phyloP scores from a whole-genome alignment of 2,797 vertebrate genomes.

The Denticeps clupeoides region DNA sequence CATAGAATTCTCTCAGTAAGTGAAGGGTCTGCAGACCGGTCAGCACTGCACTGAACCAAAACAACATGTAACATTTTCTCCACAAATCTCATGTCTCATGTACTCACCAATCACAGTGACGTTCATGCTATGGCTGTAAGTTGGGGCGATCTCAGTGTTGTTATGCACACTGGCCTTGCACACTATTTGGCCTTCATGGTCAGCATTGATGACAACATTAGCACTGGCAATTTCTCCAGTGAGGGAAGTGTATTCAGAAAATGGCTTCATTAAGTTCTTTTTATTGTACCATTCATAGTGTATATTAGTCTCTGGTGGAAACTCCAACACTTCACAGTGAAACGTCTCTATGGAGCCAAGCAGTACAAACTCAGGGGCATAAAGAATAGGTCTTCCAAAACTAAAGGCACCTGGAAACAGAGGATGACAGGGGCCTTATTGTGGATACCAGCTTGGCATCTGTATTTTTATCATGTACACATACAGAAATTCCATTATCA shows the following conservation, averaged over 20 bases:
- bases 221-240: accelerated
- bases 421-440: too few relatives aligned
- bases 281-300: neutral
- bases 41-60: too few relatives aligned
- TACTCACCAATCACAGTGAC: conserved; percentile 19
- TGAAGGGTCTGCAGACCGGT: too few relatives aligned
- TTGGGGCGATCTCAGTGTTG: neutral
- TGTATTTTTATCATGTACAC: too few relatives aligned
- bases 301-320: neutral
- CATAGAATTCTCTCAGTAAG: too few relatives aligned
- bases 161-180: conserved; percentile 21
- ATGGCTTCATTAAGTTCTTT: accelerated
- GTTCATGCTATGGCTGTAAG: neutral
- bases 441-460: too few relatives aligned
- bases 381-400: neutral
- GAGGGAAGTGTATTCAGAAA: neutral
- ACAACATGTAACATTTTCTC: too few relatives aligned
- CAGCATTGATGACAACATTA: accelerated
- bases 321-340: neutral
- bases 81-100: neutral
- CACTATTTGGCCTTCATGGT: conserved; percentile 2
- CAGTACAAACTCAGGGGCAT: accelerated
- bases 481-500: too few relatives aligned
- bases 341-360: accelerated
- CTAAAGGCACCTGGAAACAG: conserved; percentile 6